phyloP scores from a whole-genome alignment of 2,888 invertebrate genomes.

The Iselma pallidipennis region DNA sequence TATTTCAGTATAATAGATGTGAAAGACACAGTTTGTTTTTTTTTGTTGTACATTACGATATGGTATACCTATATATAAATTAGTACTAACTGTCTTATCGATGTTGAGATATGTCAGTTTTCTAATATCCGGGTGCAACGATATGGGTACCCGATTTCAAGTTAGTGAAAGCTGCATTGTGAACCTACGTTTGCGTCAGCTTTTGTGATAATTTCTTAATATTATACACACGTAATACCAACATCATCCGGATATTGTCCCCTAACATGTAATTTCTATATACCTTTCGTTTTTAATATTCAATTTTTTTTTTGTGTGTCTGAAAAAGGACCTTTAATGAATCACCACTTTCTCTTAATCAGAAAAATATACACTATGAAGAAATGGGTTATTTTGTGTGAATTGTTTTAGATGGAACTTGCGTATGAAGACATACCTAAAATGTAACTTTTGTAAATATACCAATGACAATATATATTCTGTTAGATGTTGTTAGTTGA shows the following conservation, averaged over 20 bases:
- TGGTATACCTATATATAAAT: no score
- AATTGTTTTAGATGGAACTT: no score
- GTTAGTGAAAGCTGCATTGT: conserved; percentile 37
- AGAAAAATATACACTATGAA: neutral
- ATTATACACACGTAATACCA: conserved; percentile 10
- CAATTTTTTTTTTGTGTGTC: neutral
- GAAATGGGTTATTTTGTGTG: neutral
- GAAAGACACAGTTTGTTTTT: no score
- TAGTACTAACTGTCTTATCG: no score
- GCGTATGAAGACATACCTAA: no score
- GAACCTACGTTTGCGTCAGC: conserved; percentile 19
- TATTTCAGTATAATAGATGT: no score
- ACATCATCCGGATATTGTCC: conserved; percentile 6
- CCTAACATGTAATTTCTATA: neutral
- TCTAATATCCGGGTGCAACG: conserved; percentile 42
- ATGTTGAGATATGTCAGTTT: conserved; percentile 19
- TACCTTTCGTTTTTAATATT: neutral
- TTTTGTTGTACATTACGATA: no score
- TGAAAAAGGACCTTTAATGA: neutral
- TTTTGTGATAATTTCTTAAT: conserved; percentile 6
- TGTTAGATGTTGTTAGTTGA: neutral
- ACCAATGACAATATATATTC: neutral
- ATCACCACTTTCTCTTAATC: conserved; percentile 1
- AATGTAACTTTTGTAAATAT: neutral
- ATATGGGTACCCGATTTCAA: conserved; percentile 41